phyloP scores from a whole-genome alignment of 64 coral and sea anemone species.

The Montipora foliosa region DNA sequence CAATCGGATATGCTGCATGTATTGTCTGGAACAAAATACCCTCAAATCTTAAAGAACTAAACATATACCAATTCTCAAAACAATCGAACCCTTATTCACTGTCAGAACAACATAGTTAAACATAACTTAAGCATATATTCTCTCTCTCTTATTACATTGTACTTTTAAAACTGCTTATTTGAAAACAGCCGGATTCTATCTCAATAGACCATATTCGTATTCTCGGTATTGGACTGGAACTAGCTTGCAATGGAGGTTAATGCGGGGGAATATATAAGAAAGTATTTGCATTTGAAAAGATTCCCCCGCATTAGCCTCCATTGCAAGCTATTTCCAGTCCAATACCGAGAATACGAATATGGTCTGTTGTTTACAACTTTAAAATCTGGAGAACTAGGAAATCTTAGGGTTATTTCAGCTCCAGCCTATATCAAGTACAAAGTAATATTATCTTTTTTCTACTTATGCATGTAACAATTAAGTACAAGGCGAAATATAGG shows the following conservation, averaged over 20 bases:
- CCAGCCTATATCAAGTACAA: no score
- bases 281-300: no score
- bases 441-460: no score
- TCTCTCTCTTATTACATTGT: constrained; percentile 23
- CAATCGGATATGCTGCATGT: neutral
- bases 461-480: no score
- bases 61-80: neutral
- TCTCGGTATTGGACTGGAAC: no score
- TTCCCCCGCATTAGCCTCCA: no score
- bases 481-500: no score
- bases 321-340: no score
- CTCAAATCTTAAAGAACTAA: neutral
- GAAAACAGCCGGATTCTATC: constrained; percentile 7
- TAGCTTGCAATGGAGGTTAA: no score
- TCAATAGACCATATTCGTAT: neutral
- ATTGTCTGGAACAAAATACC: neutral
- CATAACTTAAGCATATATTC: constrained; percentile 29
- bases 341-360: no score
- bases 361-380: constrained; percentile 13
- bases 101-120: constrained; percentile 28
- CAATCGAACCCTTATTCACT: neutral
- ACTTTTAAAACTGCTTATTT: constrained; percentile 38
- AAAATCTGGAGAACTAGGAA: constrained; percentile 54
- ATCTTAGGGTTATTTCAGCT: constrained; percentile 9
- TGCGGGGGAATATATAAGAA: no score